Evolutionary conservation across 2,888 invertebrate genomes (phyloP), one percentile per base, ranked within the genome.

Genomic region (Oscheius sp.): DNA sequence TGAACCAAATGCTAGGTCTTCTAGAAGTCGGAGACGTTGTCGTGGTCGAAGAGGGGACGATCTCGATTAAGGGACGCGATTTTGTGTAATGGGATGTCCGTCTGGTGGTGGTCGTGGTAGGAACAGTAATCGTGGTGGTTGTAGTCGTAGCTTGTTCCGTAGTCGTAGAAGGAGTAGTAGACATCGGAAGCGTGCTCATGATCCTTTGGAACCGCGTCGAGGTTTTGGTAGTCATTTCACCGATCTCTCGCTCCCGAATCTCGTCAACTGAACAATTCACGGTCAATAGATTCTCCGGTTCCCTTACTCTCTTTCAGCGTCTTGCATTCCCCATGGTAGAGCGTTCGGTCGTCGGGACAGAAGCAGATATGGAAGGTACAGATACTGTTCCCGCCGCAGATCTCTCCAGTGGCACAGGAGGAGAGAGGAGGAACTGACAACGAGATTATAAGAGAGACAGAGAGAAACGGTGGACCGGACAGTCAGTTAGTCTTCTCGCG

Each of bases 281-380:
- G 47, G 29, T 63, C 47, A 7, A 1, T n/a, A 11, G 42, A 33
- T 42, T 29, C 3, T 4, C 4, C n/a, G 35, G 10, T 2, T n/a
- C n/a, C 29, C 68, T 1, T 55, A 74, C 74, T 74, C 58, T 74
- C 66, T 37, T 57, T 35, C 10, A 68, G 9, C 9, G 66, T 68
- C 50, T 33, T 21, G 37, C 82, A 82, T 60, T 75, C 74, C 51
- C 82, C 85, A 58, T 75, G 72, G 73, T 77, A 83, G 1, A 85
- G 76, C 2, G 83, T 80, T 32, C 78, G 76, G 2, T 78, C 80
- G 3, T 79, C 75, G 9, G 80, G 78, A 68, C 86, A 87, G 77
- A 83, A 80, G 58, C 86, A 86, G 60, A 86, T 62, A 11, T 82
- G 85, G 73, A 82, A 81, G 50, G 80, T 73, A 70, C 87, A 87